Percentiles rank a stretch among this genome's conserved stretches.
Conservation (phyloP, 2,888 invertebrate genomes). For the Tenthredo notha region DNA sequence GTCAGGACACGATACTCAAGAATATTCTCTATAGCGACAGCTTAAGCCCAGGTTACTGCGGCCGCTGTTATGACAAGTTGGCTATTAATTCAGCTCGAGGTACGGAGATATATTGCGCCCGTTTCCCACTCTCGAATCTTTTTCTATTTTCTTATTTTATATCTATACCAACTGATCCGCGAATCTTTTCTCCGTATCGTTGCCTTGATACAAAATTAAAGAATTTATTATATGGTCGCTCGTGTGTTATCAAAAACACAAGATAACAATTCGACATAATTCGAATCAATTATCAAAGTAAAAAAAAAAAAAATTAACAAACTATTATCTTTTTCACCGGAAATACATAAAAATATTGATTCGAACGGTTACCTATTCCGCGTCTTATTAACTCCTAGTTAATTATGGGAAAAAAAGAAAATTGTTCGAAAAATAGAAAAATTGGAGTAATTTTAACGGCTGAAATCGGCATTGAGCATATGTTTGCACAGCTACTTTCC, state of each 20-base stretch:
- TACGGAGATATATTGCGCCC: conserved; percentile 38
- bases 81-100: conserved; percentile 54
- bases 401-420: not conserved
- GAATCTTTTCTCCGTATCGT: not conserved
- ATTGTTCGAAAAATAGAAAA: not conserved
- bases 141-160: not conserved
- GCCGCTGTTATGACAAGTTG: conserved; percentile 56
- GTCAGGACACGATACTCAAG: not conserved
- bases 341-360: not conserved
- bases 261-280: not conserved
- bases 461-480: not conserved
- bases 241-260: not conserved
- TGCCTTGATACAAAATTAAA: not conserved
- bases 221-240: not conserved
- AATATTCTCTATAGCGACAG: conserved; percentile 31
- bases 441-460: not conserved
- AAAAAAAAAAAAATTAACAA: not conserved
- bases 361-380: not conserved
- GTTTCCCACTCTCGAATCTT: conserved; percentile 31
- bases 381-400: not conserved
- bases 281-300: not conserved
- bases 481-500: conserved; percentile 20
- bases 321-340: not conserved
- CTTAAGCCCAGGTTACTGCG: conserved; percentile 44
- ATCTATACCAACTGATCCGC: not conserved